Percentiles rank a stretch among this genome's conserved stretches.
These are phyloP conservation scores for Ceyx melanurus DNA, from an alignment of 2,113 vertebrate species.

Conservation along the genomic window DNA sequence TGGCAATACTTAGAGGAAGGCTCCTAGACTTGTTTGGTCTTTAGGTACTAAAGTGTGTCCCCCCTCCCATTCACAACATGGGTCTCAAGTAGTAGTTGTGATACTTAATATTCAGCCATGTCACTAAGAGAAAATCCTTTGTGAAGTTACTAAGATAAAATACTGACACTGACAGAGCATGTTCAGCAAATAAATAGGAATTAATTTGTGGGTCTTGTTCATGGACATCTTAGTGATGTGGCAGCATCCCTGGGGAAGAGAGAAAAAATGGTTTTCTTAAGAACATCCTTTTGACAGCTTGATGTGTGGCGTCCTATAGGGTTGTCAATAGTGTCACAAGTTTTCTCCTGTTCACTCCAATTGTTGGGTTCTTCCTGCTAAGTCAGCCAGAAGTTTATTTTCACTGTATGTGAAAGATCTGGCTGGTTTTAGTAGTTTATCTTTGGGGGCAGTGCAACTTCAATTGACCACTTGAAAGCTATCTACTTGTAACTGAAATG, in stretches of 20 bases:
- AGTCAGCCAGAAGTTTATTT: not conserved
- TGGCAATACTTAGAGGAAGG: not conserved
- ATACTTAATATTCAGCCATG: not conserved
- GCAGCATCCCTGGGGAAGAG: not conserved
- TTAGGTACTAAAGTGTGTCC: not conserved
- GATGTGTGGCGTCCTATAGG: not conserved
- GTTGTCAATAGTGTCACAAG: not conserved
- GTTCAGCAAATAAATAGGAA: not conserved
- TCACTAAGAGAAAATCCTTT: not conserved
- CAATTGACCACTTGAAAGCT: not conserved
- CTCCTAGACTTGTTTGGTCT: not conserved
- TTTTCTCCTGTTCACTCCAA: not conserved
- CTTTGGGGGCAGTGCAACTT: not conserved
- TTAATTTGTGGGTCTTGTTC: not conserved
- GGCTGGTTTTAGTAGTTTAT: not conserved
- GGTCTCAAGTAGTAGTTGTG: not conserved
- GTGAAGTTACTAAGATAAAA: not conserved
- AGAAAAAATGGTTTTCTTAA: not conserved
- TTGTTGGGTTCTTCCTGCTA: not conserved
- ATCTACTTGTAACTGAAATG: not conserved
- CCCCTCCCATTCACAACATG: not conserved
- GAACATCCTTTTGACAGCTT: not conserved
- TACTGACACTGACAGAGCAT: not conserved
- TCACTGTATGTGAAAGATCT: not conserved
- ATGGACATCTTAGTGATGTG: not conserved